These are phyloP conservation scores for Arctopsyche grandis DNA, from an alignment of 1,140 invertebrate genomes.

Conservation along the genomic window DNA sequence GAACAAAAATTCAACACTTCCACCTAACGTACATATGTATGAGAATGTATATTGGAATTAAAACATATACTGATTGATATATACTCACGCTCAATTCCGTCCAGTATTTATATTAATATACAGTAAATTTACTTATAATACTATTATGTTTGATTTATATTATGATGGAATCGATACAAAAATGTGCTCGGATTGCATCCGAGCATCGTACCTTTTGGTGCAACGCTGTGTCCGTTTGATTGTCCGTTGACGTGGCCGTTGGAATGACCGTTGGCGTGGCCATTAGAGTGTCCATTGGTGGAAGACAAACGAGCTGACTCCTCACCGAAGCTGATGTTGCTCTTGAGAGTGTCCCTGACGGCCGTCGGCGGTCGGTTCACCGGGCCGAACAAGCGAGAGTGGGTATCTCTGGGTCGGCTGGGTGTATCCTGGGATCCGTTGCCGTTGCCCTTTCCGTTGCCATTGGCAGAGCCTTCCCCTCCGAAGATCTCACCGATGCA, in stretches of 20 bases:
- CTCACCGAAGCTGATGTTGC: constrained; percentile 62
- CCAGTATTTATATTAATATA: background rate
- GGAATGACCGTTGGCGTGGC: constrained; percentile 59
- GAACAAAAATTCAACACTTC: background rate
- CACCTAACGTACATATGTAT: background rate
- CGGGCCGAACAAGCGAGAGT: constrained; percentile 64
- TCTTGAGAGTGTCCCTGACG: constrained; percentile 63
- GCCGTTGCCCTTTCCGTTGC: constrained; percentile 27
- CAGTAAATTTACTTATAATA: background rate
- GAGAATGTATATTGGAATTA: background rate
- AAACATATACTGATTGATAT: background rate
- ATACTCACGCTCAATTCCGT: background rate
- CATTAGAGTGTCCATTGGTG: constrained; percentile 49
- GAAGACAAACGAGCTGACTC: constrained; percentile 54
- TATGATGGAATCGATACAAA: too few relatives aligned
- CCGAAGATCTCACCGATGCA: constrained; percentile 67
- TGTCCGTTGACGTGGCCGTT: constrained; percentile 63
- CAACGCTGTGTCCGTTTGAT: constrained; percentile 39
- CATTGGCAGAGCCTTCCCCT: constrained; percentile 58
- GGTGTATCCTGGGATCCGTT: constrained; percentile 36
- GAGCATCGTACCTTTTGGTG: constrained; percentile 47
- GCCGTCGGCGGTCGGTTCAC: constrained; percentile 57
- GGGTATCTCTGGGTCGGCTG: constrained; percentile 62
- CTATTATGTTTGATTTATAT: too few relatives aligned
- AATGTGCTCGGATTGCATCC: background rate